Evolutionary conservation across 2,888 invertebrate species (phyloP).

Genomic region (Diarsia mendica): DNA sequence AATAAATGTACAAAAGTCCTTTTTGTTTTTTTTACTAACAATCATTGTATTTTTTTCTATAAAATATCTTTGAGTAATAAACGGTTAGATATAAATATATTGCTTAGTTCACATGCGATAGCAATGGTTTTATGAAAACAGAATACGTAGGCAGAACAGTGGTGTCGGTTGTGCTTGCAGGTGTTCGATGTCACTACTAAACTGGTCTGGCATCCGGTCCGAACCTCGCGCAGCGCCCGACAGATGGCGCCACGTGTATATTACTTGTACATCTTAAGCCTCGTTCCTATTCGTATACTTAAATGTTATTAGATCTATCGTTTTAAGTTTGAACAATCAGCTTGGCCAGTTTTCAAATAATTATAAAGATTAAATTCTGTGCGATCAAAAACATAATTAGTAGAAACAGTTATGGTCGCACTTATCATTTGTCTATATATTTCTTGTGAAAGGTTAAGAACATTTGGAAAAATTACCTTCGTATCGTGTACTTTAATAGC

Average conservation of each 20-base stretch:
- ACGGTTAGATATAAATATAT: constrained; percentile 32
- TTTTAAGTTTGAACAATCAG: constrained; percentile 10
- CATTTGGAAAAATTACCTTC: not conserved
- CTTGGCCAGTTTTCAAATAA: not conserved
- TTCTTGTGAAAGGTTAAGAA: not conserved
- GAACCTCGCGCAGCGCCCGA: constrained; percentile 73
- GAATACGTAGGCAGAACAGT: constrained; percentile 68
- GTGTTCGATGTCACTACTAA: constrained; percentile 86
- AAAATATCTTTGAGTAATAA: constrained; percentile 6
- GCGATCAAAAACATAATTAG: not conserved
- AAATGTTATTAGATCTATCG: constrained; percentile 31
- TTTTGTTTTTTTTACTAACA: constrained; percentile 1
- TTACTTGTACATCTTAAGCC: constrained; percentile 55
- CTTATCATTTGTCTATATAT: not conserved
- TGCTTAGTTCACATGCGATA: constrained; percentile 47
- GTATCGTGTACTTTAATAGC: constrained; percentile 4
- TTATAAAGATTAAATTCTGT: not conserved
- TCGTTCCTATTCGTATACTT: constrained; percentile 26
- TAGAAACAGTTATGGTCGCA: not conserved
- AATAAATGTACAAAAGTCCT: not conserved
- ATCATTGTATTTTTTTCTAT: not conserved
- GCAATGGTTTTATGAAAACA: constrained; percentile 63
- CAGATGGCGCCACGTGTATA: constrained; percentile 85
- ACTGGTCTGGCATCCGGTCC: constrained; percentile 89
- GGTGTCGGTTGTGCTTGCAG: constrained; percentile 80